A percentile compares a stretch with the other conserved stretches of the same genome.
phyloP scores from a whole-genome alignment of 2,888 invertebrate genomes.

The Hirtodrosophila duncani region DNA sequence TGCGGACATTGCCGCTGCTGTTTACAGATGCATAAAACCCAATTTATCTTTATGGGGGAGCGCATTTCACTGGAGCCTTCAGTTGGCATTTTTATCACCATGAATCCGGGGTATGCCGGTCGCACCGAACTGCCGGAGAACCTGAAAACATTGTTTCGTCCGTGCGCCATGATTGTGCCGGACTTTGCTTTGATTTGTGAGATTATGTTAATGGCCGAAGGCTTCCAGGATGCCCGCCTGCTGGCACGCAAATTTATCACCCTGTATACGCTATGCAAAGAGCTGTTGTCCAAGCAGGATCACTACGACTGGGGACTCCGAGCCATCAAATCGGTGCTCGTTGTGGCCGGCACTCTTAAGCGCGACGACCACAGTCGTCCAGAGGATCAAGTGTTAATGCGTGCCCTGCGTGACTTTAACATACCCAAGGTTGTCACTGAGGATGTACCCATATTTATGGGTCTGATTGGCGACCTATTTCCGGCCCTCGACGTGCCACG shows the following conservation, averaged over 20 bases:
- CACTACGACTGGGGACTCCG: conserved; percentile 99
- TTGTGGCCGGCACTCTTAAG: conserved; percentile 95
- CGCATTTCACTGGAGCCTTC: conserved; percentile 86
- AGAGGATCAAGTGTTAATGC: conserved; percentile 96
- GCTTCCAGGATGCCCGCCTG: conserved; percentile 94
- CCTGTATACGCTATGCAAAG: conserved; percentile 92
- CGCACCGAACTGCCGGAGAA: conserved; percentile 92
- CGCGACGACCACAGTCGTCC: conserved; percentile 87
- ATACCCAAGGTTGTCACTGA: conserved; percentile 96
- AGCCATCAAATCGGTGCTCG: conserved; percentile 96
- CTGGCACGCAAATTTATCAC: conserved; percentile 97
- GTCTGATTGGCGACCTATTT: conserved; percentile 94
- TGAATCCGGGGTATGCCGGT: conserved; percentile 98
- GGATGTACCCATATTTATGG: conserved; percentile 95
- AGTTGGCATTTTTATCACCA: conserved; percentile 96
- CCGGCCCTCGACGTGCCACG: conserved; percentile 95
- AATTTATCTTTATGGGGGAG: conserved; percentile 92
- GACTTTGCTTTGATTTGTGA: conserved; percentile 98
- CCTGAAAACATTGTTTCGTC: conserved; percentile 82
- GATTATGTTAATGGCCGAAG: conserved; percentile 98
- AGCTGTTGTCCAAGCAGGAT: conserved; percentile 95
- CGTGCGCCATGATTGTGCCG: conserved; percentile 98
- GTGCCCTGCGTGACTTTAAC: conserved; percentile 95
- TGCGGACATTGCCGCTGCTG: conserved; percentile 21
- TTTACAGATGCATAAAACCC: conserved; percentile 82